A percentile compares a stretch with the other conserved stretches of the same genome.
Evolutionary conservation across 2,113 vertebrate genomes (phyloP).

Genomic region (Nettapus auritus): DNA sequence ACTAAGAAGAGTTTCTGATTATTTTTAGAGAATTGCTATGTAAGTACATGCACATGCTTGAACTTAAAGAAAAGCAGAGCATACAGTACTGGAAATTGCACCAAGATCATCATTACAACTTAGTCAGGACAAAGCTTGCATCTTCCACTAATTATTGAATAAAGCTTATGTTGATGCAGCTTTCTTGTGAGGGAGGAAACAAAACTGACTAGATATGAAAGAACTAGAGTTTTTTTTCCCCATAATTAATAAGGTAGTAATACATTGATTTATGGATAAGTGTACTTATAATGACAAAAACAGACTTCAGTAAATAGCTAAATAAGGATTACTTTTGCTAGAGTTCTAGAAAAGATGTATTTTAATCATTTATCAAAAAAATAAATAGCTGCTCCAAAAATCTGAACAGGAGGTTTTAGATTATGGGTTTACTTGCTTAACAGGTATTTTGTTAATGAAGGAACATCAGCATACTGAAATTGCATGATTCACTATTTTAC

Average conservation of each 20-base stretch:
- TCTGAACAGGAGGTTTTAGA: not conserved
- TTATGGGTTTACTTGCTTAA: not conserved
- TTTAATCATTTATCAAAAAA: not conserved
- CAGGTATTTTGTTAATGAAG: not conserved
- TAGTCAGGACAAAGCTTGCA: not conserved
- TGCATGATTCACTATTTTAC: not conserved
- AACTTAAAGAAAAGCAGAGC: not conserved
- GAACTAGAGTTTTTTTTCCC: not conserved
- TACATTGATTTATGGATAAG: not conserved
- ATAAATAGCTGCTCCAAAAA: not conserved
- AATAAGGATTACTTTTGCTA: not conserved
- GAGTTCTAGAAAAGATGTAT: not conserved
- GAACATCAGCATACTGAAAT: not conserved
- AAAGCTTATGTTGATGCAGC: not conserved
- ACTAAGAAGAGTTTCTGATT: not conserved
- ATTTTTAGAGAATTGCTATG: not conserved
- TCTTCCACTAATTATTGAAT: not conserved
- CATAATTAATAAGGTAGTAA: not conserved
- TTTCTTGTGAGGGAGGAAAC: not conserved
- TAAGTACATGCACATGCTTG: not conserved
- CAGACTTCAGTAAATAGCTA: not conserved
- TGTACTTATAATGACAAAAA: not conserved
- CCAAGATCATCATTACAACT: not conserved
- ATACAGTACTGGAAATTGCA: not conserved
- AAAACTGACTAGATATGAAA: not conserved